Evolutionary conservation across 2,113 vertebrate species (phyloP), one percentile per base, ranked within the genome.

Genomic region (Lontra canadensis): DNA sequence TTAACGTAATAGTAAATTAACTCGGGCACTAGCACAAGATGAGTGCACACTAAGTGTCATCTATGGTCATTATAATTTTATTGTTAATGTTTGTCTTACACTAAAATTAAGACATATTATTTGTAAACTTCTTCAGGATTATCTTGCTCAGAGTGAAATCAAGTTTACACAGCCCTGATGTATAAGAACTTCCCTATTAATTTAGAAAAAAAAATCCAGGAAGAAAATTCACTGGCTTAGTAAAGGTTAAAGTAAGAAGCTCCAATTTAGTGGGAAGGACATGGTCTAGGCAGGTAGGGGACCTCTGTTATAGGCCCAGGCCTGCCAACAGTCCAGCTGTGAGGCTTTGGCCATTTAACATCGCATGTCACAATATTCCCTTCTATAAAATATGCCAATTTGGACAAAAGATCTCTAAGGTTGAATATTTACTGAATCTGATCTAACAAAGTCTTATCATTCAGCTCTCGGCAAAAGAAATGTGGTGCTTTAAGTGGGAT

Each of bases 171-270:
- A 10, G 1, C 18, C 55, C 44, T 69, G 59, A 81, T 85, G 83
- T 59, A n/a, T 44, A 89, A 87, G 49, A 86, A 81, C 36, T 65
- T 95, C 47, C 57, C 92, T 63, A 89, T 81, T 89, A 89, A 86
- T 88, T 80, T 84, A 85, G 92, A 65, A 59, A 87, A 80, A 86
- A 29, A 65, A 42, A 42, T 31, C 18, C 44, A 18, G 57, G 39
- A 82, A n/a, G 79, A 91, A 97, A 73, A 78, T 42, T 26, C 55
- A 59, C 81, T 39, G 36, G 55, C 18, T 93, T 59, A 31, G 7
- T 55, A 55, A 80, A 80, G 7, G 10, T 63, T 85, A 94, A 90
- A 85, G 2, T 42, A 82, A 95, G 55, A 74, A 96, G 44, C n/a
- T n/a, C 47, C 47, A 39, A 4, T 52, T 69, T 17, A 12, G 49